phyloP scores from a whole-genome alignment of 2,797 vertebrate genomes.

The Periparus ater region DNA sequence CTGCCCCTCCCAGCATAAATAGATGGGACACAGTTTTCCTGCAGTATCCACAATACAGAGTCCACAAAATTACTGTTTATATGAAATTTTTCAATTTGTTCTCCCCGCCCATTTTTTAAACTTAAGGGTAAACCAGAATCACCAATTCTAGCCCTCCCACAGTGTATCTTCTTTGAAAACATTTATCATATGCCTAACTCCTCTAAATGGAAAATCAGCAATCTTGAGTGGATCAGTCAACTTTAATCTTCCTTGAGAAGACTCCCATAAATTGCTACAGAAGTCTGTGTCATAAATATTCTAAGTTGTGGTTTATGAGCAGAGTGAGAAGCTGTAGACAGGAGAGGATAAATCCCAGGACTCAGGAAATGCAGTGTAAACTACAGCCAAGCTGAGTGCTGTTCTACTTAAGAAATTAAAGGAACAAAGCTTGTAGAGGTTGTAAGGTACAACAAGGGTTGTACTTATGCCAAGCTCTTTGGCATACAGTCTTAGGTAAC shows the following conservation, averaged over 20 bases:
- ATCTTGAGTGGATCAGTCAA: not conserved
- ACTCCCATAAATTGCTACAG: slow-evolving; percentile 3
- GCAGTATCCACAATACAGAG: not conserved
- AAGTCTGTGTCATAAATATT: slow-evolving; percentile 28
- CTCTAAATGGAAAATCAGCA: slow-evolving; percentile 8
- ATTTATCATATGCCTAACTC: not conserved
- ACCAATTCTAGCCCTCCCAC: not conserved
- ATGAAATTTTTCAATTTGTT: not conserved
- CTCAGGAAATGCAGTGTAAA: not conserved
- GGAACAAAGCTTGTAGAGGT: slow-evolving; percentile 2
- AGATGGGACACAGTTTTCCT: not conserved
- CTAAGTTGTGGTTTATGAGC: slow-evolving; percentile 15
- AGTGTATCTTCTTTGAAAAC: not conserved
- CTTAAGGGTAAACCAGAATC: not conserved
- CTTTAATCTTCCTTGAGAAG: slow-evolving; percentile 27
- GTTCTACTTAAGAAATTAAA: slow-evolving; percentile 25
- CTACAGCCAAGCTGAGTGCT: not conserved
- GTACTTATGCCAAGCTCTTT: not conserved
- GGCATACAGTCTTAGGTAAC: not conserved
- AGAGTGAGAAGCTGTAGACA: not conserved
- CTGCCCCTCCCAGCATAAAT: not conserved
- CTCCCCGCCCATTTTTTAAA: not conserved
- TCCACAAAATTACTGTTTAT: not conserved
- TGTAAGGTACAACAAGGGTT: slow-evolving; percentile 13
- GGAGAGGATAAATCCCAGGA: slow-evolving; percentile 24